Base-by-base conservation (phyloP, 2,888 invertebrate genomes). In the Ametastegia equiseti region DNA sequence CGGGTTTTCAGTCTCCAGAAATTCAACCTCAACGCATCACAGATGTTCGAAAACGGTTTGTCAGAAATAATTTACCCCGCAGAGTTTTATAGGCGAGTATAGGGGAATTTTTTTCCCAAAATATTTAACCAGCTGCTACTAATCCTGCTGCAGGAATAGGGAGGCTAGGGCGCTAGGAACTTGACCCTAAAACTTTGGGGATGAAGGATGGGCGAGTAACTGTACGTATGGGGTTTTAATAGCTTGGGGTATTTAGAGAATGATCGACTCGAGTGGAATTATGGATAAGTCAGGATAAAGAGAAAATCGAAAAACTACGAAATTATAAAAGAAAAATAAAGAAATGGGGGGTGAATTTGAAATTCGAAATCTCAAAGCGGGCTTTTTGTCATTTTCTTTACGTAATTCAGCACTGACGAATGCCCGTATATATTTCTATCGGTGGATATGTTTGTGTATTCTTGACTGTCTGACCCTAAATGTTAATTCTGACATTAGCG, bases 41-140 rank as follows among this genome's bases (percentile, higher is more conserved):
- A n/a, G 11, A 47, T 13, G 15, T 13, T 47, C 54, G 54, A 23
- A 27, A 5, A 13, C 13, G n/a, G 23, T 67, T 67, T 13, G 36
- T 19, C 33, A 39, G n/a, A 67, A 67, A 67, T 36, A 67, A 67
- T 39, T 39, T 2, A 19, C 39, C 39, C 39, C 19, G 9, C 7
- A 7, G 27, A 27, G 39, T 19, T 67, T 67, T 15, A 39, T 19
- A 39, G 19, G 33, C 36, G 9, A n/a, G n/a, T n/a, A n/a, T 0
- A 36, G 54, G 75, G 54, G 54, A 36, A 75, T 4, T 13, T 54
- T 75, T 33, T 54, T 54, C 33, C 75, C n/a, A 75, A n/a, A 75
- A 75, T 75, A 75, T 54, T 75, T 54, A 54, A 36, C 73, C 73
- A 75, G 50, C 42, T 71, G 71, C 54, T 75, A 36, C 50, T 54